A percentile compares a stretch with the other conserved stretches of the same genome.
These are phyloP conservation scores for Caenorhabditis sp. DNA, from an alignment of 2,888 invertebrate genomes.

Conservation along the genomic window DNA sequence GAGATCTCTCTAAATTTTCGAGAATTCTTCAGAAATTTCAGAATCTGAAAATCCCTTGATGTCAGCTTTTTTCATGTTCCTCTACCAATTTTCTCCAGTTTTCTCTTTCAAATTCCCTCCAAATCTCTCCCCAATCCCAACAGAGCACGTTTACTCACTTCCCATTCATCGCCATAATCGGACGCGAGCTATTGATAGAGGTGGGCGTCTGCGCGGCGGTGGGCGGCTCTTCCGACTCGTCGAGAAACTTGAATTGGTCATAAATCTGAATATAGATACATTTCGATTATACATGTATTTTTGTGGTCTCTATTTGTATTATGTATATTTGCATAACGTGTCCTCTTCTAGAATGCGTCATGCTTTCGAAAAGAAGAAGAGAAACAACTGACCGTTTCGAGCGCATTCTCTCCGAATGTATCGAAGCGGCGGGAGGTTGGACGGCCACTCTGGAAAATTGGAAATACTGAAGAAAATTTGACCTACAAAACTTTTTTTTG, in stretches of 20 bases:
- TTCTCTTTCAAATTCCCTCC: not conserved
- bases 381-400: conserved; percentile 64
- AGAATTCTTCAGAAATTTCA: too few relatives aligned
- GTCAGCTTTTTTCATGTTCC: not conserved
- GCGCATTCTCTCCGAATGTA: conserved; percentile 72
- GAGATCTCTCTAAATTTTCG: too few relatives aligned
- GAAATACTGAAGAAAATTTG: not conserved
- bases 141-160: not conserved
- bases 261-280: conserved; percentile 66
- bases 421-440: conserved; percentile 64
- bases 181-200: conserved; percentile 55
- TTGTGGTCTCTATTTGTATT: conserved; percentile 9
- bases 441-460: conserved; percentile 33
- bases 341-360: conserved; percentile 13
- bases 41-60: too few relatives aligned
- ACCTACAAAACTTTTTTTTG: too few relatives aligned
- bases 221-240: conserved; percentile 67
- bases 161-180: conserved; percentile 49
- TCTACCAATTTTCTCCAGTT: conserved; percentile 7
- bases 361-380: not conserved
- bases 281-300: not conserved
- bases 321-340: conserved; percentile 39
- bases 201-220: conserved; percentile 61
- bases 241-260: conserved; percentile 72
- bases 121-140: not conserved